Evolutionary conservation across 2,113 vertebrate genomes (phyloP), one percentile per base, ranked within the genome.

Genomic region (Sylvilagus bachmani): DNA sequence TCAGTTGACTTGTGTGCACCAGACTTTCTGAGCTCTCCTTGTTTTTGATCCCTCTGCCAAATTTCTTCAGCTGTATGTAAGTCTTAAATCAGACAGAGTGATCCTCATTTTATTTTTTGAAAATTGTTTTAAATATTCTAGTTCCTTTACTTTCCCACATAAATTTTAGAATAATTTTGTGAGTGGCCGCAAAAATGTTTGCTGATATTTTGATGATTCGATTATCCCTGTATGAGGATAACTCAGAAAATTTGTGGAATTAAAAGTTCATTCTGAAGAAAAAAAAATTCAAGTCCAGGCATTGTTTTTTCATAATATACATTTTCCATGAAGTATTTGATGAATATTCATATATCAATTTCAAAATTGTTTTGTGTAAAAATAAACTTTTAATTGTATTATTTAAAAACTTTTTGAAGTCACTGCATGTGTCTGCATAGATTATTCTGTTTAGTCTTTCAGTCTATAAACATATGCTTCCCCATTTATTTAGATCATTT

Each of bases 121-220:
- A 66, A 84, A 64, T 92, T 29, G 8, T 44, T 58, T 89, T 49
- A 80, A 38, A 44, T 55, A 75, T 55, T 75, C 75, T 80, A 44
- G 33, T 77, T 82, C 27, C 64, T 75, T 67, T 62, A 69, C 58
- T 58, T 66, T 79, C 44, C 44, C 55, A 1, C 79, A 64, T 79
- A 90, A 33, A 79, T 36, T 80, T 58, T 85, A 85, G 67, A 66
- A 73, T 92, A 79, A 73, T 53, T 53, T 88, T 91, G 51, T 91
- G 11, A 33, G 17, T 69, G 77, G 75, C 29, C 44, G 44, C 31
- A 38, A 75, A 44, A 79, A 49, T 36, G n/a, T 36, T 79, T 80
- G 33, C 27, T 89, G 77, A 2, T 70, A 14, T 89, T 55, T 89
- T 71, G 44, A 55, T 31, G 14, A 38, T 51, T 80, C 11, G 19